Conservation (phyloP, 2,888 invertebrate genomes). For the Thymelicus sylvestris region DNA sequence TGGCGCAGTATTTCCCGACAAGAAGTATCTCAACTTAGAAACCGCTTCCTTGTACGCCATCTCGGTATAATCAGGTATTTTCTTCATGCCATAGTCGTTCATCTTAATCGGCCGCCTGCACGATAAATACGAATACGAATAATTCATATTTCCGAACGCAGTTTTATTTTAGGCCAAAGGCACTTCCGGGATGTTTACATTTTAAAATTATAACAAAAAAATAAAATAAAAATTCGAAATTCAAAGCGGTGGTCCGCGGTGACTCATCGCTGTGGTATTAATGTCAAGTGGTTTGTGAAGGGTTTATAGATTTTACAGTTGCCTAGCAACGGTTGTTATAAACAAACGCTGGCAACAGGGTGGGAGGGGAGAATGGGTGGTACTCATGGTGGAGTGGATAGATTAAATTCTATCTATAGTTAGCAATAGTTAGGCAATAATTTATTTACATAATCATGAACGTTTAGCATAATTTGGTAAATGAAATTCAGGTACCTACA, state of each 20-base stretch:
- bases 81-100: constrained; percentile 81
- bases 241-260: constrained; percentile 52
- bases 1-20: constrained; percentile 90
- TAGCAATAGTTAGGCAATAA: too few relatives aligned
- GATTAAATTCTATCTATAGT: not conserved
- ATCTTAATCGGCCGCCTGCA: constrained; percentile 76
- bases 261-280: constrained; percentile 66
- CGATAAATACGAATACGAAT: constrained; percentile 64
- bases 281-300: constrained; percentile 48
- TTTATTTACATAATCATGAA: constrained; percentile 5
- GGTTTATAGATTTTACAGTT: constrained; percentile 76
- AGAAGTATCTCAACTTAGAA: constrained; percentile 89
- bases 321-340: constrained; percentile 66
- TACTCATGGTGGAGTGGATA: not conserved
- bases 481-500: too few relatives aligned
- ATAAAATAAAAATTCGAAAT: constrained; percentile 52
- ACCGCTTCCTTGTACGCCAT: constrained; percentile 94
- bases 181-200: constrained; percentile 46
- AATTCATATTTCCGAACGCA: constrained; percentile 48
- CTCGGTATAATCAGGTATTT: constrained; percentile 92
- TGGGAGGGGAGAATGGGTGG: constrained; percentile 5
- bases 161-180: not conserved
- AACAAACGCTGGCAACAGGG: constrained; percentile 51
- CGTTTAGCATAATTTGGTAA: too few relatives aligned
- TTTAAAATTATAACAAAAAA: constrained; percentile 47